Evolutionary conservation across 2,888 invertebrate genomes (phyloP).

Genomic region (Azorinus chamasolen): DNA sequence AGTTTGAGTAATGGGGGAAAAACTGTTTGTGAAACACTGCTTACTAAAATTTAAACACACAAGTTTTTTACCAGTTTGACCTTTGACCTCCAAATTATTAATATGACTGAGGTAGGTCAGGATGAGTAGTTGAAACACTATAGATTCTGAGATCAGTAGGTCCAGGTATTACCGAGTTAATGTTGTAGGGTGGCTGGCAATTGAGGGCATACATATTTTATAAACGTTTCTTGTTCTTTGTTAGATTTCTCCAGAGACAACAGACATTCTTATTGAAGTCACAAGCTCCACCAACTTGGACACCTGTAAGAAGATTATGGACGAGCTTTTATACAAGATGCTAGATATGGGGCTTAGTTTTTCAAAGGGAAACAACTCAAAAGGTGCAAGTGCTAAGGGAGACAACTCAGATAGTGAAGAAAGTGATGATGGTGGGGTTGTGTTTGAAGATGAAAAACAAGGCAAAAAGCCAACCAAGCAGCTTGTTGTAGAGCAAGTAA

Average conservation of each 20-base stretch:
- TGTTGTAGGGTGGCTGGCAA: too few species aligned
- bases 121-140: too few species aligned
- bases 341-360: conserved; percentile 86
- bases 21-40: too few species aligned
- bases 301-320: conserved; percentile 90
- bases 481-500: conserved; percentile 90
- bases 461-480: conserved; percentile 69
- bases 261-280: conserved; percentile 91
- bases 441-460: conserved; percentile 69
- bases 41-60: too few species aligned
- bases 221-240: too few species aligned
- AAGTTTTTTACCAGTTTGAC: too few species aligned
- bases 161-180: too few species aligned
- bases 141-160: too few species aligned
- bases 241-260: conserved; percentile 90
- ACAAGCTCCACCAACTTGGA: conserved; percentile 90
- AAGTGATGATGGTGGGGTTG: conserved; percentile 48
- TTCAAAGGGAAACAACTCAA: conserved; percentile 69
- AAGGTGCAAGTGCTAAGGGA: conserved; percentile 18
- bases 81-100: too few species aligned
- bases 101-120: too few species aligned
- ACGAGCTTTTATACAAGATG: conserved; percentile 90
- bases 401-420: conserved; percentile 42
- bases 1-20: too few species aligned
- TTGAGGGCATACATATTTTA: too few species aligned